A percentile compares a stretch with the other conserved stretches of the same genome.
These are phyloP conservation scores for Nothobranchius kuhntae DNA, from an alignment of 2,113 vertebrate genomes.

Conservation along the genomic window DNA sequence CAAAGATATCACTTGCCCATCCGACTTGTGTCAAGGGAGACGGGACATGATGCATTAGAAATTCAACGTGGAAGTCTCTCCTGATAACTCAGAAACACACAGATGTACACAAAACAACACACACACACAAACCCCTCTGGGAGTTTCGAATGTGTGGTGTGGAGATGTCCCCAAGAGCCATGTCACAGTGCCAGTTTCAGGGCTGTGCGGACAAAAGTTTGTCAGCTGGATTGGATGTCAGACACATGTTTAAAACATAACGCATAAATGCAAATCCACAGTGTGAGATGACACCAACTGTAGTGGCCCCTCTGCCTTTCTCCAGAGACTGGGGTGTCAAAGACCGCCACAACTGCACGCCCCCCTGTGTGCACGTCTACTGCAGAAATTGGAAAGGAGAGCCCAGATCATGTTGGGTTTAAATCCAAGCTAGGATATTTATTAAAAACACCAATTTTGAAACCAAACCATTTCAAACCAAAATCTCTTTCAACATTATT, in stretches of 20 bases:
- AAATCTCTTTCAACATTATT: neutral
- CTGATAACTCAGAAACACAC: slow-evolving; percentile 25
- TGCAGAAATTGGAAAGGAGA: slow-evolving; percentile 7
- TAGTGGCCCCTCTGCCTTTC: slow-evolving; percentile 18
- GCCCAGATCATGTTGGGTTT: neutral
- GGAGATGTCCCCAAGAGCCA: slow-evolving; percentile 41
- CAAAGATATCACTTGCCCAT: slow-evolving; percentile 47
- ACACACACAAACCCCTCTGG: slow-evolving; percentile 37
- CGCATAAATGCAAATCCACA: slow-evolving; percentile 61
- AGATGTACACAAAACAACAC: slow-evolving; percentile 10
- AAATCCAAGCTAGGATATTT: neutral
- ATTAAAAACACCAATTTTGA: neutral
- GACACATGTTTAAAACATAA: slow-evolving; percentile 75
- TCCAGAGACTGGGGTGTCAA: slow-evolving; percentile 49
- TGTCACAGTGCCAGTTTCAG: slow-evolving; percentile 53
- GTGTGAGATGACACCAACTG: slow-evolving; percentile 48
- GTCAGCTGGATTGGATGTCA: slow-evolving; percentile 58
- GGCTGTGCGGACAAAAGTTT: slow-evolving; percentile 56
- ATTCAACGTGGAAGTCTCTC: slow-evolving; percentile 44
- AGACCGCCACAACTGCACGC: slow-evolving; percentile 29
- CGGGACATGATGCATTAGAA: slow-evolving; percentile 49
- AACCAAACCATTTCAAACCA: neutral
- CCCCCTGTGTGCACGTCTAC: slow-evolving; percentile 27
- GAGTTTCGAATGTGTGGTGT: slow-evolving; percentile 29
- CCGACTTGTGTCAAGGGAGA: slow-evolving; percentile 54